Evolutionary conservation across 1,140 invertebrate species (phyloP).

Genomic region (Trichonephila clavipes): DNA sequence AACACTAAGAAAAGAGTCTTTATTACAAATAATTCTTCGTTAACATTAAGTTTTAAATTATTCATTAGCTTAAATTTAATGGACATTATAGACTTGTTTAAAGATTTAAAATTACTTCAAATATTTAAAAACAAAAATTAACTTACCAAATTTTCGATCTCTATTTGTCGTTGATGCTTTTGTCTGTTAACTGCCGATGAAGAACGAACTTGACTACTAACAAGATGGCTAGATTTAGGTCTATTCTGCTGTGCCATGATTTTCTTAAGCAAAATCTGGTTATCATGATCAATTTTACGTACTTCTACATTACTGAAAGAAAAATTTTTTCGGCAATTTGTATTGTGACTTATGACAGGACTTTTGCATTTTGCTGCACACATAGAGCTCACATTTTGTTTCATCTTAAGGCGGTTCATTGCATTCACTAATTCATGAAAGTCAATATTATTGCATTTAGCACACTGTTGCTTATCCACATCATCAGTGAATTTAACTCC

Average conservation of each 20-base stretch:
- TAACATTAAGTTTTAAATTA: too few species aligned
- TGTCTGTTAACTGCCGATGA: constrained; percentile 81
- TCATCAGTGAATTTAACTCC: constrained; percentile 67
- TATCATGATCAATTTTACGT: constrained; percentile 82
- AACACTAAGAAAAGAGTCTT: too few species aligned
- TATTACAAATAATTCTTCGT: too few species aligned
- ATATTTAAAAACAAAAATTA: constrained; percentile 16
- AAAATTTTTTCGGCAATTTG: constrained; percentile 81
- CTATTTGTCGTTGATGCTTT: constrained; percentile 81
- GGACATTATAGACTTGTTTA: too few species aligned
- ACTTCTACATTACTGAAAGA: constrained; percentile 82
- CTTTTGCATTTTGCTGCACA: constrained; percentile 41
- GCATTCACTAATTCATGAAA: constrained; percentile 63
- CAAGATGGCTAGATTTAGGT: background rate
- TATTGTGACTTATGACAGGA: constrained; percentile 62
- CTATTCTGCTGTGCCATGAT: constrained; percentile 80
- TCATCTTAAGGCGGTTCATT: constrained; percentile 67
- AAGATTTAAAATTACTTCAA: too few species aligned
- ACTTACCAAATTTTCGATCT: constrained; percentile 82
- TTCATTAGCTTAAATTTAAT: too few species aligned
- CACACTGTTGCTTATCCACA: constrained; percentile 5
- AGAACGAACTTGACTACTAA: background rate
- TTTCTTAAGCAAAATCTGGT: constrained; percentile 81
- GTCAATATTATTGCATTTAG: constrained; percentile 55
- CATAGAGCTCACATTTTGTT: constrained; percentile 49